Base-by-base conservation (phyloP, 2,888 invertebrate species). In the Heliconius sara region DNA sequence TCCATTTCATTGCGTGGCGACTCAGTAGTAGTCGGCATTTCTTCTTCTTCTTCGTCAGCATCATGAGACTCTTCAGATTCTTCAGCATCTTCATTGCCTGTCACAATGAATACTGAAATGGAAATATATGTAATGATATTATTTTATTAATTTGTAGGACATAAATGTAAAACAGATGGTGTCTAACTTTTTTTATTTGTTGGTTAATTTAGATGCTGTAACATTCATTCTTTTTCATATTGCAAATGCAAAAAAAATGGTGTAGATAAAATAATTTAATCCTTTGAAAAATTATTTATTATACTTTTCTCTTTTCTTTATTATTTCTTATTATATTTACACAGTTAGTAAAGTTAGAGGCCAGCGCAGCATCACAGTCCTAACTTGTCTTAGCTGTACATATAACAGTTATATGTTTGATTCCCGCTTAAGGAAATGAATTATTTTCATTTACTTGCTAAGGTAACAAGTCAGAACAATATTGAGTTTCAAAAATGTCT, bases 1-100 rank as follows among this genome's bases (percentile, higher is more conserved):
- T 80, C 81, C n/a, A 73, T 76, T 16, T 82, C 82, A 43, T 70
- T 76, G 34, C 27, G 39, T 13, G 75, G 76, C 22, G 81, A 80
- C 16, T 83, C 83, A 9, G 82, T 76, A 19, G 81, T 76, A 22
- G 80, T 79, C 0, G 81, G 77, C 25, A 82, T 76, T n/a, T 81
- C 80, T 19, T 83, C 83, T 19, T 83, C 83, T 5, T 82, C 80
- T 25, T 81, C 83, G 3, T 82, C 80, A 43, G 72, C 75, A 30
- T 83, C 83, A 57, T 72, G 81, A 12, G 83, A 83, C 22, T 83
- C 83, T 63, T 83, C 83, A 1, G 83, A 82, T 60, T 83, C 83
- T 1, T 65, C 65, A 10, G 57, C 77, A 13, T 83, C 83, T 13
- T 83, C 83, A 67, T 80, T 82, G 27, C 79, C 78, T 25, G 82